These are phyloP conservation scores for Cheiracanthium punctorium DNA, from an alignment of 2,888 invertebrate species.

Conservation along the genomic window DNA sequence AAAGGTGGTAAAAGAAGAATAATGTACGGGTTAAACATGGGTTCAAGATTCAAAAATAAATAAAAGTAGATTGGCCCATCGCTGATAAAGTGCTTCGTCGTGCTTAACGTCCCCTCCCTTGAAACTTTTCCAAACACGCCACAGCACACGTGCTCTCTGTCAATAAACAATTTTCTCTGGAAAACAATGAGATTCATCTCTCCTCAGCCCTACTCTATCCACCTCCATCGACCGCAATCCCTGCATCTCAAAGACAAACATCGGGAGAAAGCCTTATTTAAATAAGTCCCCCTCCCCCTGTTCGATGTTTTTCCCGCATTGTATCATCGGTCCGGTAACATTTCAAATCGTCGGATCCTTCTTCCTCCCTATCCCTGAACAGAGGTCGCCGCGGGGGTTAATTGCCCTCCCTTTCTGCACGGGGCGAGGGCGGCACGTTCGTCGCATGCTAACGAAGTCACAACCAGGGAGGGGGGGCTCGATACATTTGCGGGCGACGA, in stretches of 20 bases:
- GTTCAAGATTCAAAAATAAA: too few relatives aligned
- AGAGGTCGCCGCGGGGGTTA: conserved; percentile 5
- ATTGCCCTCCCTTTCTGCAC: conserved; percentile 11
- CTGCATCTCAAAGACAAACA: conserved; percentile 3
- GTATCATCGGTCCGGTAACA: conserved; percentile 6
- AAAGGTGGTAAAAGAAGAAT: too few relatives aligned
- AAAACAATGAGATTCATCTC: too few relatives aligned
- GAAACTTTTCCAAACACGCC: too few relatives aligned
- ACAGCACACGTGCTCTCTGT: too few relatives aligned
- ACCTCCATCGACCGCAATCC: background rate
- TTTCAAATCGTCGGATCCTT: conserved; percentile 1
- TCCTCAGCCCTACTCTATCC: background rate
- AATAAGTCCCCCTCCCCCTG: background rate
- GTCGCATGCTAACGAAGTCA: conserved; percentile 52
- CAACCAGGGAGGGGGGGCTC: too few relatives aligned
- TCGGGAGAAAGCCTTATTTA: background rate
- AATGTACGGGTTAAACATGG: too few relatives aligned
- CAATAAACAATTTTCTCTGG: too few relatives aligned
- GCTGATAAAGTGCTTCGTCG: too few relatives aligned
- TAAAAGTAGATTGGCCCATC: too few relatives aligned
- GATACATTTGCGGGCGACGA: conserved; percentile 48
- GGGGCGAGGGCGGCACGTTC: background rate
- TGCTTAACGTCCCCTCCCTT: too few relatives aligned
- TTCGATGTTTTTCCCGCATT: background rate
- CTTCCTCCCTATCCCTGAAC: too few relatives aligned